These are phyloP conservation scores for Saturnia japonica DNA, from an alignment of 2,888 invertebrate species.

Conservation along the genomic window DNA sequence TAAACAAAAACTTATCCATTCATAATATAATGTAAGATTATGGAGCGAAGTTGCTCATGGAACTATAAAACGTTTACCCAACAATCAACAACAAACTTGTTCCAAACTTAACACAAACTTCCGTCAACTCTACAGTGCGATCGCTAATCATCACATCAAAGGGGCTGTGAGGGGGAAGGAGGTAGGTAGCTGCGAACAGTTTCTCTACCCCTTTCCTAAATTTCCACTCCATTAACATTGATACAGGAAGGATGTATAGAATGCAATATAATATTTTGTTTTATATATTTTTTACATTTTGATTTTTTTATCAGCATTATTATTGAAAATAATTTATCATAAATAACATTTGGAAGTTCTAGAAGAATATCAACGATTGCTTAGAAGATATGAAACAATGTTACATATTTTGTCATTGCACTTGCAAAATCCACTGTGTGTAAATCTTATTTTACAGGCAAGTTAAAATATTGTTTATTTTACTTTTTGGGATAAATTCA, in stretches of 20 bases:
- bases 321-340: too few species aligned
- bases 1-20: too few species aligned
- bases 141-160: slow-evolving; percentile 46
- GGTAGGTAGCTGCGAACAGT: not conserved
- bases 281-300: not conserved
- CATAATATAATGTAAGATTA: not conserved
- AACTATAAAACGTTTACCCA: slow-evolving; percentile 23
- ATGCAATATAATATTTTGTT: too few species aligned
- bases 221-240: not conserved
- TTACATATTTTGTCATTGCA: too few species aligned
- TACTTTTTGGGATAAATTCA: too few species aligned
- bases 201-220: not conserved
- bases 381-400: too few species aligned
- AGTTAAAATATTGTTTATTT: too few species aligned
- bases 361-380: too few species aligned
- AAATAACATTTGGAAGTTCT: too few species aligned
- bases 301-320: too few species aligned
- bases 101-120: slow-evolving; percentile 35
- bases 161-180: slow-evolving; percentile 18
- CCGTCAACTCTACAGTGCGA: slow-evolving; percentile 30
- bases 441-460: too few species aligned
- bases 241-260: slow-evolving; percentile 1
- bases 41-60: not conserved
- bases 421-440: too few species aligned
- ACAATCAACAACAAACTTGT: slow-evolving; percentile 38